Base-by-base conservation (phyloP, 2,113 vertebrate genomes). In the Rhinogobius similis region DNA sequence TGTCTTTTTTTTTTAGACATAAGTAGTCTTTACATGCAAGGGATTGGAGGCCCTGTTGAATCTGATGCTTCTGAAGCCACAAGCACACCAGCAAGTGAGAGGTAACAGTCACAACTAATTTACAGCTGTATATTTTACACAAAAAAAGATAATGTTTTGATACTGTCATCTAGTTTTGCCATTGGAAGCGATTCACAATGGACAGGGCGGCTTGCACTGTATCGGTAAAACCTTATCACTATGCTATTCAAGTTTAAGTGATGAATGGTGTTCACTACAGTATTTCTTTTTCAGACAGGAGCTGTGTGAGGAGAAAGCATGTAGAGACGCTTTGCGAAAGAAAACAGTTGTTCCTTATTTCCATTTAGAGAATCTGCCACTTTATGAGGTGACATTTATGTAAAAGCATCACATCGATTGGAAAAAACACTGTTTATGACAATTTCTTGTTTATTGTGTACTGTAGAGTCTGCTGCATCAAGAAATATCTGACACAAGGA, bases 281-380 rank as follows among this genome's bases (percentile, higher is more conserved):
- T 21, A 18, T 27, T 67, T 81, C 9, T 74, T 10, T 44, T 68
- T 32, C 87, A 98, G 96, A 78, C 84, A 86, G 64, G 92, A 94
- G 61, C 56, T 95, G 62, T 72, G 79, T 46, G 89, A 94, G 72
- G 93, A 89, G 61, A 79, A 88, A 69, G 65, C 68, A 0, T 84
- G 61, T 0, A 85, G 92, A 68, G 53, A 11, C 2, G 92, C 93
- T 62, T 84, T 97, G 52, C 94, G 71, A 85, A 91, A 81, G 55
- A 89, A 69, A 67, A 69, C 63, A 10, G 23, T 95, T 72, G 88
- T 92, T 39, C 93, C 94, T 0, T 98, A 95, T 84, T 98, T 97
- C 86, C 81, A 87, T 62, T 93, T 93, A 16, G 94, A 98, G 82
- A 91, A 90, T 52, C 2, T 70, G 20, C 46, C 90, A 0, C n/a